Evolutionary conservation across 2,113 vertebrate species (phyloP).

Genomic region (Saguinus midas): DNA sequence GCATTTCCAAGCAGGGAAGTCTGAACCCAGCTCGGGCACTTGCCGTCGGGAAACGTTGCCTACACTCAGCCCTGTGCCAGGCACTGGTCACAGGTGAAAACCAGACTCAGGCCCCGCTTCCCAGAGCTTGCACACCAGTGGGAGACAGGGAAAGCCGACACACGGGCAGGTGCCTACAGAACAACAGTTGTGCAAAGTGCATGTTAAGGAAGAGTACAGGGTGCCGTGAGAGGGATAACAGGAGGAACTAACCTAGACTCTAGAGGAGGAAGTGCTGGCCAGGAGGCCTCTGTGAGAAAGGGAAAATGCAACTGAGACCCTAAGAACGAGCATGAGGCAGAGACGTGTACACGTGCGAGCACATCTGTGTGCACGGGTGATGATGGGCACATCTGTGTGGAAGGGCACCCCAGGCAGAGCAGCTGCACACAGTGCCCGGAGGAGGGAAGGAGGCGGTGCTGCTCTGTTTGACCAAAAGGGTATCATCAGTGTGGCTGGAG

Average conservation of each 20-base stretch:
- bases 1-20: not conserved
- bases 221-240: not conserved
- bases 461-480: not conserved
- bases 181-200: not conserved
- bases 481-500: not conserved
- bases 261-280: not conserved
- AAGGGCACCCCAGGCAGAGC: not conserved
- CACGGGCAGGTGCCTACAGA: too few species aligned
- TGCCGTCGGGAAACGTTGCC: accelerated
- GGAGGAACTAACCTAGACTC: not conserved
- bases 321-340: accelerated
- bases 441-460: not conserved
- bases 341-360: not conserved
- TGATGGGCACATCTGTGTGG: not conserved
- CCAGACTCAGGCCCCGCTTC: not conserved
- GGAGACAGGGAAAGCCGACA: not conserved
- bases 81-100: accelerated
- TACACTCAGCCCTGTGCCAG: not conserved
- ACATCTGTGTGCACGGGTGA: not conserved
- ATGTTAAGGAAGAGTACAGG: not conserved
- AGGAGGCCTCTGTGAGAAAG: not conserved
- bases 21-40: not conserved
- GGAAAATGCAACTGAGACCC: not conserved
- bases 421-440: not conserved
- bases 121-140: accelerated